phyloP scores from a whole-genome alignment of 2,113 vertebrate genomes.

The Amazona vittata region DNA sequence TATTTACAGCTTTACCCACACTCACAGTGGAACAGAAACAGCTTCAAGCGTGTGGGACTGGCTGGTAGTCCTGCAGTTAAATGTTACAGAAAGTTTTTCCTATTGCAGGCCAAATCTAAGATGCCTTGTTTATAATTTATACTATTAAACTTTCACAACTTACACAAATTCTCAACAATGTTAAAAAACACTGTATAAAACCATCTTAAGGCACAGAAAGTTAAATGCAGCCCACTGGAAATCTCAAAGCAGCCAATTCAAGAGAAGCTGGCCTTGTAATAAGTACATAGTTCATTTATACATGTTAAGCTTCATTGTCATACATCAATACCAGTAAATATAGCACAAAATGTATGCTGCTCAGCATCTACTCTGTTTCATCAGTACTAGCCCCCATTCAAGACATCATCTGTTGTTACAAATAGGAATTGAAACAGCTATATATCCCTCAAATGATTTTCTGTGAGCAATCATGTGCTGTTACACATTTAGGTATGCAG shows the following conservation, averaged over 20 bases:
- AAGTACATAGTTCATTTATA: not conserved
- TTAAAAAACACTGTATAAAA: conserved; percentile 42
- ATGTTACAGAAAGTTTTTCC: not conserved
- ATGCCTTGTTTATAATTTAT: conserved; percentile 2
- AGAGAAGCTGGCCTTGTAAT: conserved; percentile 26
- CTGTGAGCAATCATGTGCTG: not conserved
- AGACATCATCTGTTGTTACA: not conserved
- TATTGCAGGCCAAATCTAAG: not conserved
- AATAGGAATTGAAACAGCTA: not conserved
- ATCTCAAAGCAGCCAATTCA: conserved; percentile 40
- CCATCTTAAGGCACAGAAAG: conserved; percentile 56
- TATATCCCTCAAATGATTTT: not conserved
- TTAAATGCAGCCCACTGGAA: not conserved
- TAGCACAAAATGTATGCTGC: not conserved
- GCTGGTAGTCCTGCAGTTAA: not conserved
- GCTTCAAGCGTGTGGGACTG: not conserved
- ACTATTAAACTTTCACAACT: not conserved
- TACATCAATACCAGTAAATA: not conserved
- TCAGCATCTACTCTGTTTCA: not conserved
- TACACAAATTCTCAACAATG: not conserved
- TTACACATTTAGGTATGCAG: not conserved
- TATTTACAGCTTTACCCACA: not conserved
- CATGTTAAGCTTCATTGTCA: not conserved
- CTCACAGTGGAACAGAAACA: not conserved
- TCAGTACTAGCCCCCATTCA: not conserved